Base-by-base conservation (phyloP, 2,888 invertebrate species). In the Lampropteryx suffumata region DNA sequence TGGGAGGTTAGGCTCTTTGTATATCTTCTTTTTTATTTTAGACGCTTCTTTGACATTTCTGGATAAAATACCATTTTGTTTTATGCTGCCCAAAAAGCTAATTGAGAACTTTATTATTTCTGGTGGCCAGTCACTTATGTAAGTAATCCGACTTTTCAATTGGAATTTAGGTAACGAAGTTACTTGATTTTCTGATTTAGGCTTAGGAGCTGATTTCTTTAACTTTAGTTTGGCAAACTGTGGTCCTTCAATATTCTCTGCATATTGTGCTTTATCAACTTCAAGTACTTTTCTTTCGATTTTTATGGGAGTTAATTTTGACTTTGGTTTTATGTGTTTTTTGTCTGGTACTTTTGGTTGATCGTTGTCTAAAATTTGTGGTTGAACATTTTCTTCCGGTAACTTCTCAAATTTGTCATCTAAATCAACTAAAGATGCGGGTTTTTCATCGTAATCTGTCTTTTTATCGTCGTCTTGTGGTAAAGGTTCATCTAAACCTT, bases 1-100 rank as follows among this genome's bases (percentile, higher is more conserved):
- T 0, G 91, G 85, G 30, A 92, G 75, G 62, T 91, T 91, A 2
- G 91, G 86, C 66, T 92, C 90, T 64, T 92, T 92, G 1, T 88
- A 83, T 55, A 92, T 90, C 49, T 90, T 92, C 75, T 92, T 94
- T 36, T 93, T 80, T 8, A 93, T 76, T 73, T 93, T 90, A 53
- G 92, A 83, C 5, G 94, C 95, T 75, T 95, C 95, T 79, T 94
- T 92, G 6, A 93, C 88, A 73, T 94, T 94, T 67, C 94, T 91
- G 0, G 95, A 95, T 29, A 95, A 74, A 57, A 94, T 92, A 17
- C 95, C 95, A 66, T 91, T 92, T 66, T 92, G 92, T 57, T 92
- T 92, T 11, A 92, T 61, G 43, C 92, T 92, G 44, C 92, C 92
- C 48, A 94, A 79, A 36, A 82, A 75, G 2, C 84, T 90, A 2